A percentile compares a stretch with the other conserved stretches of the same genome.
These are phyloP conservation scores for Leptopilina clavipes DNA, from an alignment of 1,140 invertebrate genomes.

Conservation along the genomic window DNA sequence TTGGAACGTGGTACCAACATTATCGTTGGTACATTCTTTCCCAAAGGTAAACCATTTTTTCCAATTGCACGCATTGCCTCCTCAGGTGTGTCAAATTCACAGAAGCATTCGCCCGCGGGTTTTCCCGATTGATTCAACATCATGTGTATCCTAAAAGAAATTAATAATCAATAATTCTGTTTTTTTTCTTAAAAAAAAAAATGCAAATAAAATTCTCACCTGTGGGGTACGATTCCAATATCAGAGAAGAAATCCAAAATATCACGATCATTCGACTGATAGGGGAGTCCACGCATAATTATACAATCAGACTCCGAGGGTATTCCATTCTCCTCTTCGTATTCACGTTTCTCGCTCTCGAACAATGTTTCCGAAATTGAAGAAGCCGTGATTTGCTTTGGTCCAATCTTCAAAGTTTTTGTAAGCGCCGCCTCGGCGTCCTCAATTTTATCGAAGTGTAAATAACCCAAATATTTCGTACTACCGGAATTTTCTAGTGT, in stretches of 20 bases:
- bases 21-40: conserved; percentile 80
- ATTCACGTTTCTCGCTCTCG: conserved; percentile 72
- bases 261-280: conserved; percentile 83
- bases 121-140: conserved; percentile 81
- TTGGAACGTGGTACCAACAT: conserved; percentile 80
- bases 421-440: conserved; percentile 80
- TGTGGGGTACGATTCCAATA: conserved; percentile 82
- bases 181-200: not conserved
- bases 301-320: conserved; percentile 77
- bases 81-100: conserved; percentile 83
- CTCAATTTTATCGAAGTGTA: conserved; percentile 82
- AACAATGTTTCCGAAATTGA: conserved; percentile 76
- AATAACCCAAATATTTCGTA: conserved; percentile 79
- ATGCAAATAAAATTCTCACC: conserved; percentile 35
- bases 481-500: conserved; percentile 77
- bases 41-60: conserved; percentile 83
- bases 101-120: conserved; percentile 88
- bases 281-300: conserved; percentile 84
- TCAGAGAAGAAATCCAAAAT: conserved; percentile 88
- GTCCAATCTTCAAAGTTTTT: conserved; percentile 76
- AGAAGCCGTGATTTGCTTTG: conserved; percentile 75
- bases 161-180: not conserved
- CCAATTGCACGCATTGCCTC: conserved; percentile 82
- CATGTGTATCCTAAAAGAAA: conserved; percentile 81
- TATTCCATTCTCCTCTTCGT: conserved; percentile 64